Percentiles rank a stretch among this genome's conserved stretches.
Conservation (phyloP, 2,797 vertebrate genomes). For the Momotus momota region DNA sequence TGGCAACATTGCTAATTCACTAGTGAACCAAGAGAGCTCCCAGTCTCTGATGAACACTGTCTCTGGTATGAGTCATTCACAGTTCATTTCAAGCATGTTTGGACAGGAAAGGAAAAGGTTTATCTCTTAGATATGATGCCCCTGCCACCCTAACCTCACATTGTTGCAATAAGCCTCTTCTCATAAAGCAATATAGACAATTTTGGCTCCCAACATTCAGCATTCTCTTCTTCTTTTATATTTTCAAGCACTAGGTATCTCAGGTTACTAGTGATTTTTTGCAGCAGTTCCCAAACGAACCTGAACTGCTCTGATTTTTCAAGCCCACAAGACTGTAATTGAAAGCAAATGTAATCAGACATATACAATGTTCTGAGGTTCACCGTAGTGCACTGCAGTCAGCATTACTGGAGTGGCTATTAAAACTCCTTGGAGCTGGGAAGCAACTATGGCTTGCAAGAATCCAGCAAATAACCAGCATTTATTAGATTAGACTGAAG, state of each 20-base stretch:
- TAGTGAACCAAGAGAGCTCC: background rate
- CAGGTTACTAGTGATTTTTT: slow-evolving; percentile 61
- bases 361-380: slow-evolving; percentile 64
- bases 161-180: background rate
- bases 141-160: background rate
- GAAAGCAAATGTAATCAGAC: slow-evolving; percentile 74
- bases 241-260: slow-evolving; percentile 34
- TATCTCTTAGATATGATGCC: slow-evolving; percentile 59
- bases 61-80: slow-evolving; percentile 45
- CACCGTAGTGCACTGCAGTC: slow-evolving; percentile 61
- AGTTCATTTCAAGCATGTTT: background rate
- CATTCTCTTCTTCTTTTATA: slow-evolving; percentile 7
- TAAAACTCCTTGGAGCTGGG: background rate
- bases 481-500: slow-evolving; percentile 62
- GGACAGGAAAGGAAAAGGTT: slow-evolving; percentile 40
- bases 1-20: background rate
- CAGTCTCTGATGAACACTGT: background rate
- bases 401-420: slow-evolving; percentile 44
- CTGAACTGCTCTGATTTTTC: slow-evolving; percentile 59
- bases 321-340: slow-evolving; percentile 62
- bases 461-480: slow-evolving; percentile 49
- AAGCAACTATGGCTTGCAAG: slow-evolving; percentile 42
- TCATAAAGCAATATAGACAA: background rate
- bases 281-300: slow-evolving; percentile 42
- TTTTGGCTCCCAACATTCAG: background rate